phyloP scores from a whole-genome alignment of 2,888 invertebrate species.

The Octonoba sinensis region DNA sequence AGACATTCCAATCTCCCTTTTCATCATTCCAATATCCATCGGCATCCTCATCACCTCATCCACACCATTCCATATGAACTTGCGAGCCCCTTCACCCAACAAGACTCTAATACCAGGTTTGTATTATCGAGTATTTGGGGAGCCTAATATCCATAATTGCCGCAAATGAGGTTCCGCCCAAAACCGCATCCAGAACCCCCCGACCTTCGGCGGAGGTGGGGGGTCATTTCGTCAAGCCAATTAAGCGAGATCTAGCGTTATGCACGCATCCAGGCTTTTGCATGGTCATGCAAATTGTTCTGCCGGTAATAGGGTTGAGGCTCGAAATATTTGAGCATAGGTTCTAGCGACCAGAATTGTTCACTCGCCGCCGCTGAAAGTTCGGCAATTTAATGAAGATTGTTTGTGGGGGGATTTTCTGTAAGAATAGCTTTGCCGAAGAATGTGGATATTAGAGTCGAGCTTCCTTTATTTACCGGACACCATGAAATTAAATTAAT shows the following conservation, averaged over 20 bases:
- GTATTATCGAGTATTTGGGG: slow-evolving; percentile 41
- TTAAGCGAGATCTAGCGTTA: slow-evolving; percentile 27
- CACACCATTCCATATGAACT: background rate
- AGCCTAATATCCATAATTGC: slow-evolving; percentile 59
- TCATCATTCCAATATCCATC: too few species aligned
- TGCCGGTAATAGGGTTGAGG: slow-evolving; percentile 5
- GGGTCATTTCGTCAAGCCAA: slow-evolving; percentile 56
- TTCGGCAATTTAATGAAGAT: slow-evolving; percentile 8
- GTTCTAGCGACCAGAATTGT: background rate
- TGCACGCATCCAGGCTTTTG: slow-evolving; percentile 23
- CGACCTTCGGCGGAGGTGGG: background rate
- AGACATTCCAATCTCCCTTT: too few species aligned
- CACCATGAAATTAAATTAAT: too few species aligned
- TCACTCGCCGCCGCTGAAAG: background rate
- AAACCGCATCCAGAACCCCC: slow-evolving; percentile 5
- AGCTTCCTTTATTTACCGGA: too few species aligned
- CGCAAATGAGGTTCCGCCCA: slow-evolving; percentile 49
- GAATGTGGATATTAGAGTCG: too few species aligned
- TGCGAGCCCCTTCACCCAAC: background rate
- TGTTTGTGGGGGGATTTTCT: background rate
- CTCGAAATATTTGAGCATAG: slow-evolving; percentile 9
- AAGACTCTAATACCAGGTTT: slow-evolving; percentile 27
- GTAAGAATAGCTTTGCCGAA: too few species aligned
- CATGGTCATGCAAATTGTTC: slow-evolving; percentile 42
- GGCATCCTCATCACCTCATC: too few species aligned